These are phyloP conservation scores for Diplogasteroides magnus DNA, from an alignment of 1,140 invertebrate genomes.

Conservation along the genomic window DNA sequence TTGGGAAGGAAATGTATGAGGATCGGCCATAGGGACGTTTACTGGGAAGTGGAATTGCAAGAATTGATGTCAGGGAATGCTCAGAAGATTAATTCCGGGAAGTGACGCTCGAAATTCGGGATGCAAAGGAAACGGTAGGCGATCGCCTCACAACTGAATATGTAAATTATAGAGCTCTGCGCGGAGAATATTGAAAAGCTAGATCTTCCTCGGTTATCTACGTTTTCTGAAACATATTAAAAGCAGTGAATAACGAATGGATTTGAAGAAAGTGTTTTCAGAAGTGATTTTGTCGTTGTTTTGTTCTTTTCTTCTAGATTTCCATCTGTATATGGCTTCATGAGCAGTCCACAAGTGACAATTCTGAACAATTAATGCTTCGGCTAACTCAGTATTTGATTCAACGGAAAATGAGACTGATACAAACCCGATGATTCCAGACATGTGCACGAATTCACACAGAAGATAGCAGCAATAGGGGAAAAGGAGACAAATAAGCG, in stretches of 20 bases:
- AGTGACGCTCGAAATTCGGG: slow-evolving; percentile 83
- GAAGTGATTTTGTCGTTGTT: slow-evolving; percentile 92
- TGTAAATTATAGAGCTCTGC: slow-evolving; percentile 55
- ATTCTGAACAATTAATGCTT: slow-evolving; percentile 64
- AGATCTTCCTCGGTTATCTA: too few relatives aligned
- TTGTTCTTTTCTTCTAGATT: slow-evolving; percentile 96
- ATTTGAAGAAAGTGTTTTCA: too few relatives aligned
- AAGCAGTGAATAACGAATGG: too few relatives aligned
- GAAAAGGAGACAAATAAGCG: slow-evolving; percentile 28
- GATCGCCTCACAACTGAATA: slow-evolving; percentile 81
- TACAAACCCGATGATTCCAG: slow-evolving; percentile 33
- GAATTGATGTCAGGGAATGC: too few relatives aligned
- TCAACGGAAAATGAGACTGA: background rate
- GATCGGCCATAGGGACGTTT: too few relatives aligned
- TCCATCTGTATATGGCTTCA: slow-evolving; percentile 97
- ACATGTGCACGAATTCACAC: slow-evolving; percentile 34
- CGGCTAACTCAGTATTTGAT: background rate
- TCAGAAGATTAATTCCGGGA: slow-evolving; percentile 93
- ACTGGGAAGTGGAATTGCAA: too few relatives aligned
- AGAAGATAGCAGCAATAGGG: slow-evolving; percentile 35
- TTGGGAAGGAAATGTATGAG: too few relatives aligned
- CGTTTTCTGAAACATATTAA: too few relatives aligned
- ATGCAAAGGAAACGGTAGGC: slow-evolving; percentile 98
- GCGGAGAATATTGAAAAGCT: too few relatives aligned
- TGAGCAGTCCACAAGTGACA: slow-evolving; percentile 94